These are phyloP conservation scores for Nephrotoma appendiculata DNA, from an alignment of 2,888 invertebrate genomes.

Conservation along the genomic window DNA sequence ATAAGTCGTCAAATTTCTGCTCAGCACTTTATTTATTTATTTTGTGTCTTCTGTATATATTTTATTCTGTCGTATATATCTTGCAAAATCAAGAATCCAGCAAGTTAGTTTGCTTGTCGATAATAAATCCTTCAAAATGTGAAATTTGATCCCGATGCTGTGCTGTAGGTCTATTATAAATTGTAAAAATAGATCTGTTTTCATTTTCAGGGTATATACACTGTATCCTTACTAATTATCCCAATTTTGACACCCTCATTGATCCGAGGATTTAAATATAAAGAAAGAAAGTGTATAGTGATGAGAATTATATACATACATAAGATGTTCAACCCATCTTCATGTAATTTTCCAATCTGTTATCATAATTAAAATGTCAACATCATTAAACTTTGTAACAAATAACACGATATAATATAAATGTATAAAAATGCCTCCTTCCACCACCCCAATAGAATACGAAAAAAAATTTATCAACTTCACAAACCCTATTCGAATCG, in stretches of 20 bases:
- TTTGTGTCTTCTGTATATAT: neutral
- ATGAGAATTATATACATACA: neutral
- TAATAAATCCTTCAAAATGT: neutral
- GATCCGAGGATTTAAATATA: neutral
- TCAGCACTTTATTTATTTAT: neutral
- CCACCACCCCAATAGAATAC: neutral
- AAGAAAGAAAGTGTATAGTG: neutral
- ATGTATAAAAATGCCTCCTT: neutral
- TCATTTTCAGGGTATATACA: neutral
- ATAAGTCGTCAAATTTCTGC: neutral
- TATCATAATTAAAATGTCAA: neutral
- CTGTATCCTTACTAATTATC: constrained; percentile 3
- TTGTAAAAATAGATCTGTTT: neutral
- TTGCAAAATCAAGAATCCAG: neutral
- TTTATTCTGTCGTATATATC: neutral
- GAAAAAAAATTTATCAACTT: neutral
- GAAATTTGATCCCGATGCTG: neutral
- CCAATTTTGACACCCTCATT: constrained; percentile 3
- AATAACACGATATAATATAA: neutral
- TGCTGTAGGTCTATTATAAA: constrained; percentile 1
- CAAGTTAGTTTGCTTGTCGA: neutral
- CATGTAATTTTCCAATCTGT: neutral
- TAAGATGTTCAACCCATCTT: neutral
- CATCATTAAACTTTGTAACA: neutral
- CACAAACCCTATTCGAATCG: neutral